These are phyloP conservation scores for Boloria euphrosyne DNA, from an alignment of 2,888 invertebrate species.

Conservation along the genomic window DNA sequence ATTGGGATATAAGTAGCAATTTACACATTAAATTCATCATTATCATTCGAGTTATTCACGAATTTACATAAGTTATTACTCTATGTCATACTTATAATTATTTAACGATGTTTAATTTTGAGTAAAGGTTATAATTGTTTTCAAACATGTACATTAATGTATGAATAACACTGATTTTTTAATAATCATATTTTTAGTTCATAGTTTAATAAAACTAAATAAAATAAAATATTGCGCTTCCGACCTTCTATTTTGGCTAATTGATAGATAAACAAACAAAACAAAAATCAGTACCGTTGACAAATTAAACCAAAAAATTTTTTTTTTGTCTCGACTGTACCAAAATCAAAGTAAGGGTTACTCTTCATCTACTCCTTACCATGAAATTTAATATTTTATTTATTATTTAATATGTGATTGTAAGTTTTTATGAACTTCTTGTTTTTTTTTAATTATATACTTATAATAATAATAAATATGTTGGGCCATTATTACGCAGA, in stretches of 20 bases:
- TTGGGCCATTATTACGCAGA: too few species aligned
- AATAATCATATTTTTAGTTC: constrained; percentile 23
- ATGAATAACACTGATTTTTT: constrained; percentile 20
- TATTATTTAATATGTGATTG: too few species aligned
- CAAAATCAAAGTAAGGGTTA: too few species aligned
- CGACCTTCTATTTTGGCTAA: constrained; percentile 38
- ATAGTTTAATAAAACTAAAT: constrained; percentile 28
- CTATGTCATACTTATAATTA: not conserved
- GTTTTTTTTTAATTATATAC: too few species aligned
- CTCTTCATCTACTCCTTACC: too few species aligned
- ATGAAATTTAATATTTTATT: too few species aligned
- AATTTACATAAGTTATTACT: not conserved
- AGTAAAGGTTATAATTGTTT: not conserved
- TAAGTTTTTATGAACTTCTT: too few species aligned
- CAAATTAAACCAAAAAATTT: constrained; percentile 10
- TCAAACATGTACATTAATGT: constrained; percentile 14
- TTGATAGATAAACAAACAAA: constrained; percentile 39
- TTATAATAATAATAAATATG: too few species aligned
- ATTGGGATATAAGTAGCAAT: too few species aligned
- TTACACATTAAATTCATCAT: too few species aligned
- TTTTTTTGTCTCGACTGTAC: too few species aligned
- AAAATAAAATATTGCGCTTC: constrained; percentile 31
- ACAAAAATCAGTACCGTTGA: constrained; percentile 30
- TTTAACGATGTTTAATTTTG: too few species aligned
- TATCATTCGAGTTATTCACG: not conserved